Conservation (phyloP, 2,113 vertebrate genomes). For the Oreotragus oreotragus region DNA sequence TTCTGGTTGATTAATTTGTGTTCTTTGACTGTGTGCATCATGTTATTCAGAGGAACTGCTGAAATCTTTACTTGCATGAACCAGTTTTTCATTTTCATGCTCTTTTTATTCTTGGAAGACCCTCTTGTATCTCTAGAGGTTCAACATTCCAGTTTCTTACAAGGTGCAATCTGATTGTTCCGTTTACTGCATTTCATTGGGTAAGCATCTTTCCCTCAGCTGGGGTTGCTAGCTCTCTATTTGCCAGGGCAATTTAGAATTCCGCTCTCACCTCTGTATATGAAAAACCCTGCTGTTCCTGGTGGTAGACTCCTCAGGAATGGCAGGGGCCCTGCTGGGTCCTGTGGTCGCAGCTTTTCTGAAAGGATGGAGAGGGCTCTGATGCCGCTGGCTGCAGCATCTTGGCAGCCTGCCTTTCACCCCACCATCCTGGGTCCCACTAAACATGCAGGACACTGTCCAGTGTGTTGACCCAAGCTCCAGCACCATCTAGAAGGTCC, state of each 20-base stretch:
- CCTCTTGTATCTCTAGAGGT: background rate
- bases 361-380: rapidly evolving
- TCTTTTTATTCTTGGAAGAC: background rate
- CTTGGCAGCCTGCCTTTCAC: background rate
- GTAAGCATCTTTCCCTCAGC: background rate
- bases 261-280: background rate
- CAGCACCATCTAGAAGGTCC: background rate
- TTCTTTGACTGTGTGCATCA: background rate
- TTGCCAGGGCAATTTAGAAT: background rate
- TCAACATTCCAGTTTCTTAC: background rate
- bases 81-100: background rate
- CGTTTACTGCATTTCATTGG: background rate
- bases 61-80: background rate
- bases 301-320: background rate
- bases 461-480: background rate
- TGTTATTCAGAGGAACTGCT: background rate
- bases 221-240: background rate
- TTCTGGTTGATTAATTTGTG: background rate
- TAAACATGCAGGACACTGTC: background rate
- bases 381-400: background rate
- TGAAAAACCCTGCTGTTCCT: background rate
- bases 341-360: background rate
- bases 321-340: background rate
- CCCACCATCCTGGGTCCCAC: background rate
- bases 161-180: background rate